These are phyloP conservation scores for Icerya purchasi DNA, from an alignment of 2,888 invertebrate species.

Conservation along the genomic window DNA sequence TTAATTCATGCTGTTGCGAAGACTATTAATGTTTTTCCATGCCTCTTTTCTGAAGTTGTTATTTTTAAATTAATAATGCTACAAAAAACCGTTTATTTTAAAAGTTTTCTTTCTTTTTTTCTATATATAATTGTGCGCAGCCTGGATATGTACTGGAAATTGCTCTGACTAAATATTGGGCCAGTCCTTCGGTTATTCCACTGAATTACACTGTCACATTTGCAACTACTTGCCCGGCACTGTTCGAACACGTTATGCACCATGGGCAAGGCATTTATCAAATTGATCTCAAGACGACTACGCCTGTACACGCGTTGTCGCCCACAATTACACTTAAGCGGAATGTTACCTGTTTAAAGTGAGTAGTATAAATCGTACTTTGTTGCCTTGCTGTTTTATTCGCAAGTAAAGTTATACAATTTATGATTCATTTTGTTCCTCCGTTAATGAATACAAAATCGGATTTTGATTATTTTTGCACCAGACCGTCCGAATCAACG, in stretches of 20 bases:
- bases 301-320: constrained; percentile 56
- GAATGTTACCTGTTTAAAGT: constrained; percentile 47
- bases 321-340: constrained; percentile 53
- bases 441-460: not conserved
- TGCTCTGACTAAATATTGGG: constrained; percentile 87
- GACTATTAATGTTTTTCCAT: too few species aligned
- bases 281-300: constrained; percentile 39
- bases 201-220: constrained; percentile 59
- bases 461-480: too few species aligned
- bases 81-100: too few species aligned
- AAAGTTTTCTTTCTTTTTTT: too few species aligned
- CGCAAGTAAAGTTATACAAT: too few species aligned
- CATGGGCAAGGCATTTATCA: constrained; percentile 51
- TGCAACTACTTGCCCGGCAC: constrained; percentile 54
- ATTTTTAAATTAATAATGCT: too few species aligned
- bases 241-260: constrained; percentile 41
- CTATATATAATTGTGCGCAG: too few species aligned
- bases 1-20: too few species aligned
- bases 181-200: constrained; percentile 48
- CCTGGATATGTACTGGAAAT: constrained; percentile 64
- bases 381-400: too few species aligned
- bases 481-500: constrained; percentile 61
- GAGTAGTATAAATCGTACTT: too few species aligned
- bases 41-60: too few species aligned
- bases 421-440: not conserved